Percentiles rank a stretch among this genome's conserved stretches.
These are phyloP conservation scores for Pachypanchax playfairii DNA, from an alignment of 2,113 vertebrate genomes.

Conservation along the genomic window DNA sequence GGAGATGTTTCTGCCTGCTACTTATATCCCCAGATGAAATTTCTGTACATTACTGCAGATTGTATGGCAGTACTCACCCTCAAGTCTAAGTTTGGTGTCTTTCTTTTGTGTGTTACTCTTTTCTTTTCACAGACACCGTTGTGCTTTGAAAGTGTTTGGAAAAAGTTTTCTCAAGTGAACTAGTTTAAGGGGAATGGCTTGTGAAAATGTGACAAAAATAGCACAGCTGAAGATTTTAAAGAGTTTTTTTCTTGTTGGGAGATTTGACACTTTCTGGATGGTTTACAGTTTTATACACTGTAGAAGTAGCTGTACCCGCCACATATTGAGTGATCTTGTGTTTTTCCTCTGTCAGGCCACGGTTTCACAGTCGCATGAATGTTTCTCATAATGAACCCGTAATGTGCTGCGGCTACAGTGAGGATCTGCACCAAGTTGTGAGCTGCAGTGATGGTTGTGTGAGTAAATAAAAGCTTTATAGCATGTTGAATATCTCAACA, in stretches of 20 bases:
- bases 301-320: too few species aligned
- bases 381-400: conserved; percentile 81
- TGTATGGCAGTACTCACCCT: conserved; percentile 70
- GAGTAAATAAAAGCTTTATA: conserved; percentile 63
- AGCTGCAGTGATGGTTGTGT: conserved; percentile 83
- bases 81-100: conserved; percentile 69
- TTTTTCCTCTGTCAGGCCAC: conserved; percentile 57
- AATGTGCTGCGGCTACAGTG: conserved; percentile 79
- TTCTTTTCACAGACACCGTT: too few species aligned
- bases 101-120: conserved; percentile 22
- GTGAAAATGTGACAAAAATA: neutral
- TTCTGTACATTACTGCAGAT: conserved; percentile 72
- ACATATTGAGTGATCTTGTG: conserved; percentile 16
- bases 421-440: conserved; percentile 80
- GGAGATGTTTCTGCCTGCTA: conserved; percentile 73
- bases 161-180: neutral
- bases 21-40: conserved; percentile 65
- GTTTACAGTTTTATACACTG: conserved; percentile 1
- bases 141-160: conserved; percentile 3
- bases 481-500: conserved; percentile 1
- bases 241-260: neutral
- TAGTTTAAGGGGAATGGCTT: neutral
- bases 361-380: conserved; percentile 47
- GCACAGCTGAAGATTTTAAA: conserved; percentile 17
- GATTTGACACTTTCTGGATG: neutral